Percentiles rank a stretch among this genome's conserved stretches.
Conservation (phyloP, 92 coral and sea anemone species). For the Virgularia gustaviana region DNA sequence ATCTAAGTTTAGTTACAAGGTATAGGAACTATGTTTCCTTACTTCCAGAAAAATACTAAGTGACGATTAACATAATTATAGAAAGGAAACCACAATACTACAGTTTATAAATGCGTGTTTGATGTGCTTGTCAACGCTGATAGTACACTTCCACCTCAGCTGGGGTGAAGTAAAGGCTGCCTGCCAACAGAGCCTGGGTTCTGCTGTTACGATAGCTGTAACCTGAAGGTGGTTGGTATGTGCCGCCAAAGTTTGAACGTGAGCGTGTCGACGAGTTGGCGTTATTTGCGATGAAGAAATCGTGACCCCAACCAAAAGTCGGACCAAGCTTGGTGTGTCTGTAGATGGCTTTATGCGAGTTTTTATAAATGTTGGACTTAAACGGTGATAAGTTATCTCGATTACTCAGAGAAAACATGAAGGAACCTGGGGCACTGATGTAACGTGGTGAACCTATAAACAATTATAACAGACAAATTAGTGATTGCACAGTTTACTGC, state of each 20-base stretch:
- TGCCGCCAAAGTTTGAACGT: background rate
- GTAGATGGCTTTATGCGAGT: background rate
- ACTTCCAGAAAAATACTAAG: no score
- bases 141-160: slow-evolving; percentile 1
- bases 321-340: background rate
- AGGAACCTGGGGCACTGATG: no score
- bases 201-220: background rate
- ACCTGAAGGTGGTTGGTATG: background rate
- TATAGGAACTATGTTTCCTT: no score
- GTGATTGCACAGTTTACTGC: no score
- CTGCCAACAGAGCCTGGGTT: background rate
- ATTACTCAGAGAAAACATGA: background rate
- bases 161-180: background rate
- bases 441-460: no score
- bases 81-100: no score
- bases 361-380: background rate
- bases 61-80: no score
- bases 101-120: no score
- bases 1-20: no score
- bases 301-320: background rate
- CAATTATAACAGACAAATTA: no score
- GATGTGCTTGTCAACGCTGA: no score
- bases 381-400: background rate
- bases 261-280: background rate
- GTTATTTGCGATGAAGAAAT: background rate